These are phyloP conservation scores for Coluber constrictor DNA, from an alignment of 2,797 vertebrate species.

Conservation along the genomic window DNA sequence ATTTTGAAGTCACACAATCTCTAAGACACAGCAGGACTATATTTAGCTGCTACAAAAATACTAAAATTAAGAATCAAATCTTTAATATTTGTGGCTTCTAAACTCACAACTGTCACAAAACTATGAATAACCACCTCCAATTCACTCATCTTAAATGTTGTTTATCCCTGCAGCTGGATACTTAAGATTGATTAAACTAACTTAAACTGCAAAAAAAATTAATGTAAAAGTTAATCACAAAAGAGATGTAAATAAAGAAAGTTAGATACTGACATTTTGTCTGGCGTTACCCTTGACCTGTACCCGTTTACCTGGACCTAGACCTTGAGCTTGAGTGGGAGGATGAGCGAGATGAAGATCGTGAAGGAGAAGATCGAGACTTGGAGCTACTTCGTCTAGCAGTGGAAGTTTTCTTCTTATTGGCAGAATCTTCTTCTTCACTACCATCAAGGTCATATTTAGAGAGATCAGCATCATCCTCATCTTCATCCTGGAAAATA, in stretches of 20 bases:
- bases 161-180: neutral
- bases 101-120: neutral
- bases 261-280: conserved; percentile 99
- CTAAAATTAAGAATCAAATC: neutral
- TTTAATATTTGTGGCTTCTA: neutral
- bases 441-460: conserved; percentile 93
- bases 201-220: conserved; percentile 45
- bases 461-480: conserved; percentile 91
- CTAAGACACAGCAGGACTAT: neutral
- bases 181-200: conserved; percentile 42
- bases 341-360: conserved; percentile 88
- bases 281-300: conserved; percentile 99
- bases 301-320: conserved; percentile 99
- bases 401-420: conserved; percentile 70
- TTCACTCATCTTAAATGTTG: neutral
- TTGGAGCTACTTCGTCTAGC: conserved; percentile 82
- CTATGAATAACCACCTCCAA: neutral
- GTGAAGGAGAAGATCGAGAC: conserved; percentile 85
- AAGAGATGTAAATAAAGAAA: conserved; percentile 80
- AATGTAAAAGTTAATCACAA: conserved; percentile 53
- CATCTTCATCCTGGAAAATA: conserved; percentile 82
- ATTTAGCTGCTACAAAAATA: neutral
- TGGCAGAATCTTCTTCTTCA: conserved; percentile 80
- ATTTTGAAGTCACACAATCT: neutral
- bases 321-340: conserved; percentile 98